Evolutionary conservation across 2,797 vertebrate genomes (phyloP), one percentile per base, ranked within the genome.

Genomic region (Silurus lanzhouensis): DNA sequence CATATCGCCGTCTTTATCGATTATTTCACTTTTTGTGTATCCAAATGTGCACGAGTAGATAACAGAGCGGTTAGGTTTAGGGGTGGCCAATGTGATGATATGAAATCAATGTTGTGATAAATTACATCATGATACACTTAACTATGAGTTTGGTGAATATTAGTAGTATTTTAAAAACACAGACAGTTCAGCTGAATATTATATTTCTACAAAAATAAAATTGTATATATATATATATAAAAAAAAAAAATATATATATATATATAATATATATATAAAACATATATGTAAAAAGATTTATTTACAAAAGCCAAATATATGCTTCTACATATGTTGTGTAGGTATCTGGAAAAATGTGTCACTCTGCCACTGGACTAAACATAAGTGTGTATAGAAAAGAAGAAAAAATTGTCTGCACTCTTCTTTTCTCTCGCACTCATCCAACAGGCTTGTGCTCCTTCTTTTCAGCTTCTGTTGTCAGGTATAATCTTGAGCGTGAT

Each of bases 401-500:
- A 91, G 94, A 93, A 85, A 92, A 90, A 93, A 94, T 92, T 92
- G 92, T 95, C 93, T 94, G 91, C 88, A 89, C 87, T 90, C 90
- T 90, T 75, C 91, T 92, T 92, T 94, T 94, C 94, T 90, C 92
- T 94, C 89, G 12, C 93, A 91, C 93, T 94, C 91, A 93, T 92
- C 91, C 91, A 91, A 89, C 89, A 91, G 88, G 88, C 91, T 94
- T 89, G 89, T 89, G 89, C 82, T 81, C 5, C 15, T 81, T 48
- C 78, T 19, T 27, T 67, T 67, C n/a, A 48, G 92, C 94, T 93
- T 95, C 94, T 95, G 95, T 95, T 95, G 94, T 94, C 89, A 83
- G 91, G 91, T 92, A 93, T 95, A 95, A 96, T 96, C 95, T 96
- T 92, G 90, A 93, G 95, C 95, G 92, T 93, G 94, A 95, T 95